Percentiles rank a stretch among this genome's conserved stretches.
Evolutionary conservation across 2,888 invertebrate species (phyloP).

Genomic region (Lasioglossum marginatum): DNA sequence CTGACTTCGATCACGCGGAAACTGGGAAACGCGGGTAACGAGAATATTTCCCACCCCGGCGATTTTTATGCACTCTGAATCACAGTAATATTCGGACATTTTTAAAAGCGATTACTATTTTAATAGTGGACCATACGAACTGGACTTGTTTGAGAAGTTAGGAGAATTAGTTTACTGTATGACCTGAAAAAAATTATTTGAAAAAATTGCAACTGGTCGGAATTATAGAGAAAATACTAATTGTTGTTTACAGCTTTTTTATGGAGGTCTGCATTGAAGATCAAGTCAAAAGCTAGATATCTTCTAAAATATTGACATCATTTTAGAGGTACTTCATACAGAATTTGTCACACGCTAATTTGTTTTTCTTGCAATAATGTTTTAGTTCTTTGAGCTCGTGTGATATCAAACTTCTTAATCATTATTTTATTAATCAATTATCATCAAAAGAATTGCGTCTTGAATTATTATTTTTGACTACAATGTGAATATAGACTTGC

Average conservation of each 20-base stretch:
- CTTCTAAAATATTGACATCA: not conserved
- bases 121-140: not conserved
- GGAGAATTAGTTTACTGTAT: too few species aligned
- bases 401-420: not conserved
- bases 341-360: not conserved
- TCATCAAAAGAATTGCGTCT: not conserved
- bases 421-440: not conserved
- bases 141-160: not conserved
- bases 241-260: too few species aligned
- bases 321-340: not conserved
- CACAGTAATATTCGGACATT: not conserved
- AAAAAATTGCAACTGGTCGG: too few species aligned
- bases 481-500: not conserved
- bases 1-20: slow-evolving; percentile 14
- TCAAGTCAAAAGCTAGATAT: not conserved
- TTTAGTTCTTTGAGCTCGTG: not conserved
- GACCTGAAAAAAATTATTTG: too few species aligned
- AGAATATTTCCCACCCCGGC: not conserved
- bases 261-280: too few species aligned
- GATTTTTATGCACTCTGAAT: not conserved
- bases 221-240: too few species aligned
- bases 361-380: too few species aligned
- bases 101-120: not conserved
- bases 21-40: slow-evolving; percentile 3
- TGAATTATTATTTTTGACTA: too few species aligned